phyloP scores from a whole-genome alignment of 2,113 vertebrate genomes.

The Salvelinus fontinalis region DNA sequence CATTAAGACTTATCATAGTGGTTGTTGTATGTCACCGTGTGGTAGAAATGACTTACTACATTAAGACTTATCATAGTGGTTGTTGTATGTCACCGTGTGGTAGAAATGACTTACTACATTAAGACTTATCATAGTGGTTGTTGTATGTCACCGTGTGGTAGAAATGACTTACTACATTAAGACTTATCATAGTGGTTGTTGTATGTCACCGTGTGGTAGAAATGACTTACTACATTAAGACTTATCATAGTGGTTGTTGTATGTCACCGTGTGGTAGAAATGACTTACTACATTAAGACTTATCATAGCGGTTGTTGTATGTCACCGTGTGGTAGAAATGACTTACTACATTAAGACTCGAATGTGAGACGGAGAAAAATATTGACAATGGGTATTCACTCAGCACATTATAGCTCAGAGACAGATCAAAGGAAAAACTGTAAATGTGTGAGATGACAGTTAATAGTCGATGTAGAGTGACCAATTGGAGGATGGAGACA shows the following conservation, averaged over 20 bases:
- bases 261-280: conserved; percentile 64
- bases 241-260: neutral
- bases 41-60: conserved; percentile 41
- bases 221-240: conserved; percentile 23
- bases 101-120: conserved; percentile 17
- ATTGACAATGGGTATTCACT: neutral
- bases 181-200: neutral
- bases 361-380: neutral
- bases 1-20: neutral
- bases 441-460: too few relatives aligned
- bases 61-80: neutral
- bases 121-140: neutral
- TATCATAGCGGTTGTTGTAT: conserved; percentile 10
- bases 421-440: neutral
- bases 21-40: conserved; percentile 58
- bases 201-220: conserved; percentile 63
- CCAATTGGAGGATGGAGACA: too few relatives aligned
- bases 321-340: conserved; percentile 62
- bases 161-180: conserved; percentile 20
- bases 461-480: too few relatives aligned
- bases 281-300: conserved; percentile 20
- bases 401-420: too few relatives aligned
- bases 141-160: conserved; percentile 63
- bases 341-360: conserved; percentile 22
- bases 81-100: conserved; percentile 64